Conservation (phyloP, 1,140 invertebrate species). For the Patella vulgata region DNA sequence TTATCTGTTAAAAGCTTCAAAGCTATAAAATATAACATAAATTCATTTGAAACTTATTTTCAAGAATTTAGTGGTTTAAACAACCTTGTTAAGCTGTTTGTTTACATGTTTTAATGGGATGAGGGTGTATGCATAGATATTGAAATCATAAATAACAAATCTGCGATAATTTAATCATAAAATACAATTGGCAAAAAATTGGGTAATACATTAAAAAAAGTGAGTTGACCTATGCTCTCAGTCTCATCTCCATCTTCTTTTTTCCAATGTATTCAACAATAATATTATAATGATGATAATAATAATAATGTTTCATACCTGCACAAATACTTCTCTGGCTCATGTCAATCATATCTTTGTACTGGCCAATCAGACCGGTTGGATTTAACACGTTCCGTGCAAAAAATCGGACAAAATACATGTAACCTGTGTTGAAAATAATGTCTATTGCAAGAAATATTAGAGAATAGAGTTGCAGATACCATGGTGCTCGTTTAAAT, state of each 20-base stretch:
- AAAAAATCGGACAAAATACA: slow-evolving; percentile 45
- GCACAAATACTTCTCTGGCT: slow-evolving; percentile 51
- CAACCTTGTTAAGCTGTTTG: not conserved
- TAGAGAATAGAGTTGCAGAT: slow-evolving; percentile 41
- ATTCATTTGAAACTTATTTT: not conserved
- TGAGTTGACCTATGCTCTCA: too few relatives aligned
- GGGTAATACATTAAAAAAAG: too few relatives aligned
- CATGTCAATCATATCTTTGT: slow-evolving; percentile 49
- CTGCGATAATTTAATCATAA: too few relatives aligned
- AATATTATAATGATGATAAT: too few relatives aligned
- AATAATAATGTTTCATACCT: slow-evolving; percentile 45
- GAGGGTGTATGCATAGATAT: not conserved
- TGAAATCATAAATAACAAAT: too few relatives aligned
- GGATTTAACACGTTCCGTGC: slow-evolving; percentile 38
- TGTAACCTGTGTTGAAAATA: slow-evolving; percentile 36
- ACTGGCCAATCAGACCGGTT: slow-evolving; percentile 43
- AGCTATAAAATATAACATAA: slow-evolving; percentile 31
- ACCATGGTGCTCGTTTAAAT: slow-evolving; percentile 47
- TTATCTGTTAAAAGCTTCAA: slow-evolving; percentile 49
- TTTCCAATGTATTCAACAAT: too few relatives aligned
- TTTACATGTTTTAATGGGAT: not conserved
- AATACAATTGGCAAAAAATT: too few relatives aligned
- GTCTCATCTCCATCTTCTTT: too few relatives aligned
- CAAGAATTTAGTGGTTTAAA: not conserved
- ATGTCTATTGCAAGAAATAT: slow-evolving; percentile 43